These are phyloP conservation scores for Mus spretus DNA, from an alignment of 2,797 vertebrate species.

Conservation along the genomic window DNA sequence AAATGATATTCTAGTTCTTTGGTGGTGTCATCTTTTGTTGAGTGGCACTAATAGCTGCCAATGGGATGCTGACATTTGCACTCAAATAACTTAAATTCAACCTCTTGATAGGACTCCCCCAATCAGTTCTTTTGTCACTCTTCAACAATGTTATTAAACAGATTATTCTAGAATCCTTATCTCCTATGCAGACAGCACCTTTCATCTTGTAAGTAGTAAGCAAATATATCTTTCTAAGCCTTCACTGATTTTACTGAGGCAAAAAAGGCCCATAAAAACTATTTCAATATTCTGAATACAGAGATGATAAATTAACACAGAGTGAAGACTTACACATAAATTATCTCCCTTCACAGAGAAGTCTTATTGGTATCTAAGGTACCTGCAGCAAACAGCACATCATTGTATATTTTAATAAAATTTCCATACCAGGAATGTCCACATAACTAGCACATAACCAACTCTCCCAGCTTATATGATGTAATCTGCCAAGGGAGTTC, in stretches of 20 bases:
- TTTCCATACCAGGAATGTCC: background rate
- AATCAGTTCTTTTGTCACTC: background rate
- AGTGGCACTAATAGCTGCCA: background rate
- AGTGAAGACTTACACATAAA: background rate
- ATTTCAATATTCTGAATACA: background rate
- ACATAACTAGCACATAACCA: background rate
- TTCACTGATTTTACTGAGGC: background rate
- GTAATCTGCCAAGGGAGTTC: background rate
- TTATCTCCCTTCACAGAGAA: background rate
- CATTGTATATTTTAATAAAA: background rate
- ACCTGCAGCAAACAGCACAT: background rate
- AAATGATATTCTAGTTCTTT: background rate
- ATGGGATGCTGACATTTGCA: background rate
- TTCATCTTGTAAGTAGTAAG: background rate
- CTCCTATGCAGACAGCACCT: background rate
- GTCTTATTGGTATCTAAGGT: background rate
- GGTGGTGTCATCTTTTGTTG: background rate
- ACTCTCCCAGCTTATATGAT: background rate
- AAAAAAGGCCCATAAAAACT: background rate
- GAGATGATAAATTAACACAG: background rate
- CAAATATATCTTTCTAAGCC: background rate
- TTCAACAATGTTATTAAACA: background rate
- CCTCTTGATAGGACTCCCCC: background rate
- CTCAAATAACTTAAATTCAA: constrained; percentile 5
- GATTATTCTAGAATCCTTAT: background rate